Conservation (phyloP, 2,113 vertebrate genomes). For the Cnemophilus loriae region DNA sequence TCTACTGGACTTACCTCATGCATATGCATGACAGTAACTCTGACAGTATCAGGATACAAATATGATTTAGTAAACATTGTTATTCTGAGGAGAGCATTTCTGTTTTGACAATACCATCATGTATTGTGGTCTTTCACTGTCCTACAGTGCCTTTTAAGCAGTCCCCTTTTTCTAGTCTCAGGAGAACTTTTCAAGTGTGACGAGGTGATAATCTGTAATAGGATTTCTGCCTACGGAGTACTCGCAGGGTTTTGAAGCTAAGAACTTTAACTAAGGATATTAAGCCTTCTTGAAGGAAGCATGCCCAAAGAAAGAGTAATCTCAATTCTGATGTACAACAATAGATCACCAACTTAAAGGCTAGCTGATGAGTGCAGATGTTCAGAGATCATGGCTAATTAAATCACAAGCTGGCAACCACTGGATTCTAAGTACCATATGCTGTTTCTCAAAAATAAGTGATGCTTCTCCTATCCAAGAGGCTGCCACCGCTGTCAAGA, state of each 20-base stretch:
- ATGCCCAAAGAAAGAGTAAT: slow-evolving; percentile 6
- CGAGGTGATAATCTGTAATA: slow-evolving; percentile 48
- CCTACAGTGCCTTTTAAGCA: slow-evolving; percentile 11
- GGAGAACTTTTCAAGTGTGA: slow-evolving; percentile 33
- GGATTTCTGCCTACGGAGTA: slow-evolving; percentile 37
- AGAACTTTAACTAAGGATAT: slow-evolving; percentile 35
- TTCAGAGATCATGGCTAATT: slow-evolving; percentile 59
- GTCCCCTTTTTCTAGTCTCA: neutral
- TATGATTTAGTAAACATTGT: neutral
- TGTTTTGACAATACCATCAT: neutral
- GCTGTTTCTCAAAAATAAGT: slow-evolving; percentile 53
- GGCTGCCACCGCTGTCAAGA: slow-evolving; percentile 25
- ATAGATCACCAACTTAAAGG: slow-evolving; percentile 50
- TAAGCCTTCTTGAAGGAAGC: slow-evolving; percentile 25
- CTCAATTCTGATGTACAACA: slow-evolving; percentile 4
- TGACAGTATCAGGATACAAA: neutral
- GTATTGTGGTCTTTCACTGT: slow-evolving; percentile 7
- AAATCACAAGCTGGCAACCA: slow-evolving; percentile 58
- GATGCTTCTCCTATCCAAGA: slow-evolving; percentile 20
- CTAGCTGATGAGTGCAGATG: slow-evolving; percentile 49
- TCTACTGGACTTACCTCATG: neutral
- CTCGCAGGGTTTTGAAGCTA: slow-evolving; percentile 31
- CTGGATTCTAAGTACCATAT: slow-evolving; percentile 57
- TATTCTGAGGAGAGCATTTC: neutral
- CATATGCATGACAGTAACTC: neutral